phyloP scores from a whole-genome alignment of 2,888 invertebrate species.

The Parnassius apollo region DNA sequence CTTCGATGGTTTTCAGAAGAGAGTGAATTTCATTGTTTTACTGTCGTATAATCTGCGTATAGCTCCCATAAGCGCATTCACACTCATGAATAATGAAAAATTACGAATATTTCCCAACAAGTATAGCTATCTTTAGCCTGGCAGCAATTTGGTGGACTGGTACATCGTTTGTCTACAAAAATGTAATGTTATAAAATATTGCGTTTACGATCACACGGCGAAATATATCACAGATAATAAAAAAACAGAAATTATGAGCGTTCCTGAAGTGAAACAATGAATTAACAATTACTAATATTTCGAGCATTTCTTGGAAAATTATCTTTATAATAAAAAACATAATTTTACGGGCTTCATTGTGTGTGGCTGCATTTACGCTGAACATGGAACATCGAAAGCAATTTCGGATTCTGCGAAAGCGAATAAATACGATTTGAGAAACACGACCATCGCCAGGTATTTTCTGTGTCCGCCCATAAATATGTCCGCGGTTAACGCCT shows the following conservation, averaged over 20 bases:
- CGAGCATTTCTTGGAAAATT: not conserved
- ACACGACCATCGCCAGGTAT: conserved; percentile 52
- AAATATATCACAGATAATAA: not conserved
- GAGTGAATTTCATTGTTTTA: too few species aligned
- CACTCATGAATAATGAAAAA: too few species aligned
- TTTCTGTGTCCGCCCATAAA: conserved; percentile 54
- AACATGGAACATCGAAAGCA: conserved; percentile 11
- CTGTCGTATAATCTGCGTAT: too few species aligned
- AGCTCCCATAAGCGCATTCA: too few species aligned
- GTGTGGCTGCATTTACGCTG: conserved; percentile 10
- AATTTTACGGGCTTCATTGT: conserved; percentile 3
- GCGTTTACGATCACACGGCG: not conserved
- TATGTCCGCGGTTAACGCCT: conserved; percentile 53
- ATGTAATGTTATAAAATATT: too few species aligned
- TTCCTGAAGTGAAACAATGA: not conserved
- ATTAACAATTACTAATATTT: too few species aligned
- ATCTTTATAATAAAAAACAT: conserved; percentile 2
- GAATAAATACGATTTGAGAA: conserved; percentile 17
- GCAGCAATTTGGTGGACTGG: too few species aligned
- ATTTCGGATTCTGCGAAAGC: conserved; percentile 19
- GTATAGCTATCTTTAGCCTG: too few species aligned
- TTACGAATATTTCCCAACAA: too few species aligned
- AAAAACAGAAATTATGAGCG: not conserved
- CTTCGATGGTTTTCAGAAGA: too few species aligned
- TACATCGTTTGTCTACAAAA: too few species aligned